phyloP scores from a whole-genome alignment of 2,113 vertebrate genomes.

The Gila orcuttii region DNA sequence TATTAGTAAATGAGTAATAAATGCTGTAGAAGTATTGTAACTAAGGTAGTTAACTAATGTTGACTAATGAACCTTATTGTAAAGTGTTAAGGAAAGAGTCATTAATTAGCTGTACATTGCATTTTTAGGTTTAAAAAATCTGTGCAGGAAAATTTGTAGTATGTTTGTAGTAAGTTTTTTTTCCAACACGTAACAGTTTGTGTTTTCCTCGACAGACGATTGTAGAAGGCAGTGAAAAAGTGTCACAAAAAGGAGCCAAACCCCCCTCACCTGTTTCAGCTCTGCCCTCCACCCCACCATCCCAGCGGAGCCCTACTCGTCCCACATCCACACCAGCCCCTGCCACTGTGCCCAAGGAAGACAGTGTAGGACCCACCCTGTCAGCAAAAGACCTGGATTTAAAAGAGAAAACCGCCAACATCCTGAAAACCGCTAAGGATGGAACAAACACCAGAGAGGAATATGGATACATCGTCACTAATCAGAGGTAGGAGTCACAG shows the following conservation, averaged over 20 bases:
- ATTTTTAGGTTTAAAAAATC: background rate
- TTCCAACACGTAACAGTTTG: background rate
- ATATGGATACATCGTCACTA: conserved; percentile 94
- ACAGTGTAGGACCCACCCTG: conserved; percentile 16
- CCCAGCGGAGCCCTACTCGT: conserved; percentile 54
- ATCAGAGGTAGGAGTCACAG: conserved; percentile 80
- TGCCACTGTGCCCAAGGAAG: conserved; percentile 54
- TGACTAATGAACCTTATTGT: too few species aligned
- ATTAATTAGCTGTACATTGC: background rate
- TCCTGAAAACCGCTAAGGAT: conserved; percentile 54
- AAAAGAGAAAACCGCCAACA: conserved; percentile 50
- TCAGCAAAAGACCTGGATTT: conserved; percentile 44
- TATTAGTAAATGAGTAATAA: too few species aligned
- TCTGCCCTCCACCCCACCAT: conserved; percentile 38
- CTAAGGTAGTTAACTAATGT: too few species aligned
- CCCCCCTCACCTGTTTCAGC: conserved; percentile 31
- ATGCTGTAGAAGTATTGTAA: too few species aligned
- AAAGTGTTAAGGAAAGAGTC: background rate
- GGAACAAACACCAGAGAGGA: conserved; percentile 75
- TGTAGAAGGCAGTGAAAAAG: conserved; percentile 67
- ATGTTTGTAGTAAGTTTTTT: background rate
- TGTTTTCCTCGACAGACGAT: conserved; percentile 59
- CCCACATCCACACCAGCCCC: conserved; percentile 52
- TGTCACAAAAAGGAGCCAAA: conserved; percentile 62
- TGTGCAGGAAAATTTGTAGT: too few species aligned